Conservation (phyloP, 37 sponge, comb jelly and placozoan genomes). For the Dysidea cf. avara region DNA sequence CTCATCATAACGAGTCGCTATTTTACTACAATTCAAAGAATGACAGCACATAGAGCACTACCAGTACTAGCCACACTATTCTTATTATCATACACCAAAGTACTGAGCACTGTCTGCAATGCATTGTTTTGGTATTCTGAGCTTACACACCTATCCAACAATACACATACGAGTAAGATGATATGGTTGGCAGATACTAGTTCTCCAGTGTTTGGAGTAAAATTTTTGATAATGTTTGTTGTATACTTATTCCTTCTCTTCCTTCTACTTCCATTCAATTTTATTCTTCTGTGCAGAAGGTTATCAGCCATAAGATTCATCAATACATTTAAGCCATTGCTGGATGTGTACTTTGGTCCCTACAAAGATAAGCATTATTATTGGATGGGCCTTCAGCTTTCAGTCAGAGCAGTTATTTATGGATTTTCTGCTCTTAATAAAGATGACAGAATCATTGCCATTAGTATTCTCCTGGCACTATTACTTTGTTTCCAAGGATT, state of each 20-base stretch:
- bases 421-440: too few relatives aligned
- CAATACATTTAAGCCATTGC: slow-evolving; percentile 24
- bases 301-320: not conserved
- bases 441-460: too few relatives aligned
- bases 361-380: slow-evolving; percentile 40
- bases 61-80: slow-evolving; percentile 43
- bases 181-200: slow-evolving; percentile 15
- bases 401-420: not conserved
- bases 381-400: slow-evolving; percentile 30
- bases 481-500: too few relatives aligned
- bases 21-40: not conserved
- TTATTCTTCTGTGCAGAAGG: not conserved
- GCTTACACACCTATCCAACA: not conserved
- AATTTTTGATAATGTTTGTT: not conserved
- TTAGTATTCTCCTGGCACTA: too few relatives aligned
- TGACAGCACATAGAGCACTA: slow-evolving; percentile 1
- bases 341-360: slow-evolving; percentile 40
- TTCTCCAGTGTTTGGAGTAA: not conserved
- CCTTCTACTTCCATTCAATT: not conserved
- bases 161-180: not conserved
- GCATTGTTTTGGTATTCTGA: not conserved
- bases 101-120: slow-evolving; percentile 13
- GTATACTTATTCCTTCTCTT: slow-evolving; percentile 1
- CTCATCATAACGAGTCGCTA: not conserved
- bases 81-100: slow-evolving; percentile 22